phyloP scores from a whole-genome alignment of 1,140 invertebrate genomes.

The Delia radicum region DNA sequence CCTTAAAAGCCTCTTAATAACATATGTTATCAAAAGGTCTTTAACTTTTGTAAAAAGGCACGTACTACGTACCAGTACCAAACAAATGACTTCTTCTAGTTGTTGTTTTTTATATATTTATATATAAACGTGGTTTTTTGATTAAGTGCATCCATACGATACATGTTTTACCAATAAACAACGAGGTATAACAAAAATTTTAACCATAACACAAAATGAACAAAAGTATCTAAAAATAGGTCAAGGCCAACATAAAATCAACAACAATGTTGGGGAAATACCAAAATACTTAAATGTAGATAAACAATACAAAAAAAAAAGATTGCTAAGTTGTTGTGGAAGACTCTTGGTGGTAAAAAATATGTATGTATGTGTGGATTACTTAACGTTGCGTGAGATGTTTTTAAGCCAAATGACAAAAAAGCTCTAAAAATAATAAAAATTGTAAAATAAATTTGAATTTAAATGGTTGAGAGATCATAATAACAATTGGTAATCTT shows the following conservation, averaged over 20 bases:
- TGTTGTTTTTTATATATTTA: background rate
- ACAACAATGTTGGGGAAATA: constrained; percentile 14
- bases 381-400: background rate
- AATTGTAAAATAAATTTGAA: background rate
- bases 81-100: background rate
- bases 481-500: background rate
- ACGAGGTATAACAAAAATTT: background rate
- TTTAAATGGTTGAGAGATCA: background rate
- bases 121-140: background rate
- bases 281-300: background rate
- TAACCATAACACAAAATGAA: background rate
- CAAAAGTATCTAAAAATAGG: background rate
- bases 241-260: background rate
- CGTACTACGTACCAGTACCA: too few relatives aligned
- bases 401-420: too few relatives aligned
- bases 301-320: background rate
- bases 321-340: background rate
- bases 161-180: background rate
- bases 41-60: background rate
- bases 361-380: background rate
- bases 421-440: too few relatives aligned
- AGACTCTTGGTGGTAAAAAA: background rate
- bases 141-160: background rate
- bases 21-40: constrained; percentile 1
- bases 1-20: background rate